A percentile compares a stretch with the other conserved stretches of the same genome.
Conservation (phyloP, 2,888 invertebrate species). For the Kuschelorhynchus macadamiae region DNA sequence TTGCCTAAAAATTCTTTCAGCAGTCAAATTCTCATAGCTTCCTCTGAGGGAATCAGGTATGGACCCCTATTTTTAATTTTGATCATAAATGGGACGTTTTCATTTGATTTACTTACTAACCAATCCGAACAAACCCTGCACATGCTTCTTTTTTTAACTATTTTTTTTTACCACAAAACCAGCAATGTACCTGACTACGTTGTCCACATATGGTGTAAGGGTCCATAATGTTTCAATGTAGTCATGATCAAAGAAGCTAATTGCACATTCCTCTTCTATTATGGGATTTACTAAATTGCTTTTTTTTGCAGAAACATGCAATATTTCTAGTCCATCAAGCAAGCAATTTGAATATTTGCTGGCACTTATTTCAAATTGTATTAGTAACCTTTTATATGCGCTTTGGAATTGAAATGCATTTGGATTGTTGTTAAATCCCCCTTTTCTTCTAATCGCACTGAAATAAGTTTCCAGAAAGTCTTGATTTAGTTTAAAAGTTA, state of each 20-base stretch:
- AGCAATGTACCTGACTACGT: slow-evolving; percentile 5
- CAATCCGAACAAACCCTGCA: background rate
- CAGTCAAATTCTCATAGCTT: background rate
- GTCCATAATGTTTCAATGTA: slow-evolving; percentile 1
- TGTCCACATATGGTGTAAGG: slow-evolving; percentile 15
- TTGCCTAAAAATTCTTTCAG: too few relatives aligned
- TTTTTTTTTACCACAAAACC: slow-evolving; percentile 5
- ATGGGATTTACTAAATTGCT: slow-evolving; percentile 2
- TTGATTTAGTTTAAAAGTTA: slow-evolving; percentile 42
- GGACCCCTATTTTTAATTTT: slow-evolving; percentile 3
- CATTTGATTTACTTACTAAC: background rate
- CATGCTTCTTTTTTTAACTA: slow-evolving; percentile 10
- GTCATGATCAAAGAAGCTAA: slow-evolving; percentile 5
- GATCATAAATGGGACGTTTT: background rate
- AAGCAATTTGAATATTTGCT: slow-evolving; percentile 20
- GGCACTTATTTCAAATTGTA: slow-evolving; percentile 6
- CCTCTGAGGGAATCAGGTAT: background rate
- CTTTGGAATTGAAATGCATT: slow-evolving; percentile 49
- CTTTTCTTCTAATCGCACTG: slow-evolving; percentile 42
- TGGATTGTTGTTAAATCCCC: slow-evolving; percentile 52
- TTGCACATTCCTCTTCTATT: slow-evolving; percentile 12
- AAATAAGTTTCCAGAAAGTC: slow-evolving; percentile 51
- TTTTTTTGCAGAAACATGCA: slow-evolving; percentile 9
- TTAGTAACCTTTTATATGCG: slow-evolving; percentile 27
- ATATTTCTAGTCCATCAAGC: slow-evolving; percentile 15